Percentiles rank a stretch among this genome's conserved stretches.
Evolutionary conservation across 2,888 invertebrate species (phyloP).

Genomic region (Pollenia labialis): DNA sequence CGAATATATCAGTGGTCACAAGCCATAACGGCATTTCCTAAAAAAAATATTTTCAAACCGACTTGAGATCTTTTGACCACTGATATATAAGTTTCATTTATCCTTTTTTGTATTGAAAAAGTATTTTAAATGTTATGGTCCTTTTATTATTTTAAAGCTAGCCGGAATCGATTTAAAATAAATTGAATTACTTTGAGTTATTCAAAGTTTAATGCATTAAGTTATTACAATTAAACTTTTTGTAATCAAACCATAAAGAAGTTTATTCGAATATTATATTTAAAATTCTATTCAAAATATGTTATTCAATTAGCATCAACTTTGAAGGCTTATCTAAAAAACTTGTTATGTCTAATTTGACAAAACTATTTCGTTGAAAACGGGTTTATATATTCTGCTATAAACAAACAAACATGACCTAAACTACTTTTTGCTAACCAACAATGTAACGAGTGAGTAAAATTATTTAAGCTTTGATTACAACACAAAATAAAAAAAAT

Average conservation of each 20-base stretch:
- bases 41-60: too few species aligned
- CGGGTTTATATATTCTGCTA: slow-evolving; percentile 8
- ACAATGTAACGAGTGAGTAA: not conserved
- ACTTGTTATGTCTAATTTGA: slow-evolving; percentile 31
- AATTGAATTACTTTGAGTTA: too few species aligned
- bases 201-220: too few species aligned
- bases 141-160: too few species aligned
- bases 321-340: not conserved
- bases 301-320: not conserved
- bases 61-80: too few species aligned
- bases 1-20: too few species aligned
- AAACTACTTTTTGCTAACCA: slow-evolving; percentile 19
- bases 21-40: too few species aligned
- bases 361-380: slow-evolving; percentile 51
- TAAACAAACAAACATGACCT: slow-evolving; percentile 34
- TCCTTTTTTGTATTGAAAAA: too few species aligned
- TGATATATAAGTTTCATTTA: too few species aligned
- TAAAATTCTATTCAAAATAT: not conserved
- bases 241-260: not conserved
- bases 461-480: not conserved
- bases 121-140: too few species aligned
- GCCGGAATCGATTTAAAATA: too few species aligned
- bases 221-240: too few species aligned
- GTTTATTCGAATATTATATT: not conserved
- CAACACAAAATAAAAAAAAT: not conserved